Conservation (phyloP, 2,113 vertebrate genomes). For the Spheniscus mendiculus region DNA sequence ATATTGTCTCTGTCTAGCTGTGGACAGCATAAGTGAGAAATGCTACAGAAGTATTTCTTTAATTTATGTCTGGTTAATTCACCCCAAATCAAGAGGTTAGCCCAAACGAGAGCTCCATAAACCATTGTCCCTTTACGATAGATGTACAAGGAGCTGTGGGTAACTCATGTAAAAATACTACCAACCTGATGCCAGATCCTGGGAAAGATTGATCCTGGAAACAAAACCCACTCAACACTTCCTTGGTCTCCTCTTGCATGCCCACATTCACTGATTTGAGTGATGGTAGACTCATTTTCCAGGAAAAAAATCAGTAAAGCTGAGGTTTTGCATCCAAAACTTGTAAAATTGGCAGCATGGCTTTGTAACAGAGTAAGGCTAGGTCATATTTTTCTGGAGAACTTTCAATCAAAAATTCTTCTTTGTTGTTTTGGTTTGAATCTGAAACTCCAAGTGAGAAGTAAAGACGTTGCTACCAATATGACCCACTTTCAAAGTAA, state of each 20-base stretch:
- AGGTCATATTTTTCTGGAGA: neutral
- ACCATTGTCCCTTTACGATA: neutral
- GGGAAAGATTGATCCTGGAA: neutral
- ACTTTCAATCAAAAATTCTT: neutral
- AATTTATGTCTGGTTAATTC: neutral
- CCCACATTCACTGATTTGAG: neutral
- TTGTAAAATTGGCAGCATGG: neutral
- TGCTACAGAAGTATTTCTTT: neutral
- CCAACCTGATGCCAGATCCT: neutral
- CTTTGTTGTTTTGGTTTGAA: neutral
- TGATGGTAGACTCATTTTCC: neutral
- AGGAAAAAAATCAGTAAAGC: neutral
- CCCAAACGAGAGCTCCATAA: neutral
- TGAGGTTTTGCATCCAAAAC: neutral
- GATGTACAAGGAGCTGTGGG: neutral
- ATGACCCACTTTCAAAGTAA: neutral
- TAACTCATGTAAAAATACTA: neutral
- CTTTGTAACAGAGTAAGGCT: neutral
- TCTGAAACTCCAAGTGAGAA: slow-evolving; percentile 1
- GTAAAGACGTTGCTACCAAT: neutral
- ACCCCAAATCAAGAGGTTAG: neutral
- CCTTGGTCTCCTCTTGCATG: neutral
- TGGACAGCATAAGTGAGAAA: neutral
- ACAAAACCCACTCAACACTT: neutral
- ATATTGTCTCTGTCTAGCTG: neutral